Percentiles rank a stretch among this genome's conserved stretches.
phyloP scores from a whole-genome alignment of 1,140 invertebrate genomes.

The Drosophila mayri region DNA sequence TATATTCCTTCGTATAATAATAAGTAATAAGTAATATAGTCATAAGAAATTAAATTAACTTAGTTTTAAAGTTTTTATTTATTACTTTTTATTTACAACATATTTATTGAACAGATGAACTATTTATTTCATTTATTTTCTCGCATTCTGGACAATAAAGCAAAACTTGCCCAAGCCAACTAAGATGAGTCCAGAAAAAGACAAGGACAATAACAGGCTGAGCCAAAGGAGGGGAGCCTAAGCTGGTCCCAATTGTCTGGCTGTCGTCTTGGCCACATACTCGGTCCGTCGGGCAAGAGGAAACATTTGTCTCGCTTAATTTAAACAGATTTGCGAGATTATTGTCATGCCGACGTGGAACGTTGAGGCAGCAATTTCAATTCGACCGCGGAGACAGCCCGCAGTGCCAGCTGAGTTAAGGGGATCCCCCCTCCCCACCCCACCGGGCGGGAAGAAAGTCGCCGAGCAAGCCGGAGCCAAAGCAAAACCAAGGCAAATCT shows the following conservation, averaged over 20 bases:
- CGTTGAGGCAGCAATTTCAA: conserved; percentile 81
- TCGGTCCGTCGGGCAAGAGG: conserved; percentile 52
- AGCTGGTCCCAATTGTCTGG: conserved; percentile 47
- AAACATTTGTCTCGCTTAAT: conserved; percentile 83
- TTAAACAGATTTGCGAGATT: conserved; percentile 83
- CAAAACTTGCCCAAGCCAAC: conserved; percentile 14
- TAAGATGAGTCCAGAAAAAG: conserved; percentile 6
- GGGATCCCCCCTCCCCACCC: conserved; percentile 32
- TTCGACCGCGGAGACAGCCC: conserved; percentile 55
- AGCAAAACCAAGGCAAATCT: conserved; percentile 57
- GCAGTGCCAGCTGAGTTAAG: conserved; percentile 65
- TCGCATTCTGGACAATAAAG: conserved; percentile 30
- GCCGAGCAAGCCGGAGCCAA: conserved; percentile 19
- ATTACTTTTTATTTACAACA: no score
- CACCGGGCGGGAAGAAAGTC: conserved; percentile 45
- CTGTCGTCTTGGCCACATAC: conserved; percentile 59
- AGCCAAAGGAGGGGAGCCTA: conserved; percentile 3
- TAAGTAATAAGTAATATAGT: no score
- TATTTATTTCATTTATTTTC: conserved; percentile 11
- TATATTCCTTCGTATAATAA: no score
- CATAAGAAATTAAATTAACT: no score
- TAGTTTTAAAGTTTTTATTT: no score
- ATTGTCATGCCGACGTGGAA: conserved; percentile 82
- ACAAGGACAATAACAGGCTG: conserved; percentile 10
- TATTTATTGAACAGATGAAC: neutral